Percentiles rank a stretch among this genome's conserved stretches.
Evolutionary conservation across 2,888 invertebrate species (phyloP).

Genomic region (Leptopilina myrica): DNA sequence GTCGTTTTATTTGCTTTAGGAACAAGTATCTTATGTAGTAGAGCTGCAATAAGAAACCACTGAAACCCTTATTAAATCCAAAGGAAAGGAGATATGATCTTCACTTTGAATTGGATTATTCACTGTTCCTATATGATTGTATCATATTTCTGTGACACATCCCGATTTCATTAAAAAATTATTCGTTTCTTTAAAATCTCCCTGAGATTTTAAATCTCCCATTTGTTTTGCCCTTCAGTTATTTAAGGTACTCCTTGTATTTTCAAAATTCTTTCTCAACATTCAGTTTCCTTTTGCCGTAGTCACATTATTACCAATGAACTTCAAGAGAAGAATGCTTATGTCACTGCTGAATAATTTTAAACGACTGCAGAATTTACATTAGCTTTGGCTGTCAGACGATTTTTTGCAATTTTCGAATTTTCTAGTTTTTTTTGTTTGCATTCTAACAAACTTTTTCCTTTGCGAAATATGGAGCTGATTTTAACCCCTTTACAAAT

Average conservation of each 20-base stretch:
- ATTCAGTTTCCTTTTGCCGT: neutral
- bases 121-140: neutral
- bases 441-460: too few relatives aligned
- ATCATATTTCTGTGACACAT: slow-evolving; percentile 1
- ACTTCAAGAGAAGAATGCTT: too few relatives aligned
- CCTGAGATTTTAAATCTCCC: neutral
- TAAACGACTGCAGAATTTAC: too few relatives aligned
- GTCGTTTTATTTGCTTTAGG: neutral
- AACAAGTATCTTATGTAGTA: neutral
- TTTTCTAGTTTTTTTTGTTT: too few relatives aligned
- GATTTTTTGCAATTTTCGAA: too few relatives aligned
- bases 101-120: slow-evolving; percentile 4
- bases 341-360: too few relatives aligned
- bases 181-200: neutral
- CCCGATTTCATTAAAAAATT: neutral
- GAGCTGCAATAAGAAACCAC: slow-evolving; percentile 5
- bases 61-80: neutral
- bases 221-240: neutral
- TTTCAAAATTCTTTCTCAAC: neutral
- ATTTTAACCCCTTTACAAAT: too few relatives aligned
- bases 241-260: neutral
- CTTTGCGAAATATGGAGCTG: too few relatives aligned
- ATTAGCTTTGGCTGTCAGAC: too few relatives aligned
- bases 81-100: slow-evolving; percentile 11
- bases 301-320: too few relatives aligned